Percentiles rank a stretch among this genome's conserved stretches.
Conservation (phyloP, 23 tunicate genomes). For the Trididemnum clinides region DNA sequence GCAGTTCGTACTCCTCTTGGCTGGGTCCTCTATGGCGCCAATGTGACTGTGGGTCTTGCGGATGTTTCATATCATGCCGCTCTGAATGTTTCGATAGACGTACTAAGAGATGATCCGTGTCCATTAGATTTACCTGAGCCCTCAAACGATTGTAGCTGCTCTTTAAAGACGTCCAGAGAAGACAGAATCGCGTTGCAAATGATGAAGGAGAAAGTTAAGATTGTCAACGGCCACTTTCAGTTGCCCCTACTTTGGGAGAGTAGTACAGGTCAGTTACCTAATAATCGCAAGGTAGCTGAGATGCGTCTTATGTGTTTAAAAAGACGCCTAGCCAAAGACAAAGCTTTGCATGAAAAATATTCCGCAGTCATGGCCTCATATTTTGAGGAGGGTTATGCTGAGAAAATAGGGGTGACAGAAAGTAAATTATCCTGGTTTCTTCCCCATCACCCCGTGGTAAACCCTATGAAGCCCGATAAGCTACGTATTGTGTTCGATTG, state of each 20-base stretch:
- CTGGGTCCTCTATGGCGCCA: no score
- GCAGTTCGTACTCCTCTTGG: no score
- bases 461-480: constrained; percentile 13
- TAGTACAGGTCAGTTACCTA: not conserved
- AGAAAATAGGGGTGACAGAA: not conserved
- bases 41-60: no score
- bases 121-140: no score
- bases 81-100: no score
- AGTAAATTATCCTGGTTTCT: not conserved
- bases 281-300: not conserved
- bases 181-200: not conserved
- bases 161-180: no score
- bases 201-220: not conserved
- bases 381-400: not conserved
- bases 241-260: not conserved
- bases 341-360: not conserved
- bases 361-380: not conserved
- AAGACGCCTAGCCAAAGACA: not conserved
- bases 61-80: no score
- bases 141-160: no score
- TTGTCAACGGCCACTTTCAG: not conserved
- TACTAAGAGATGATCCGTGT: no score
- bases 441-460: constrained; percentile 12
- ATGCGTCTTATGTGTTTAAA: not conserved
- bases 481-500: constrained; percentile 21